These are phyloP conservation scores for Drosophila kanapiae DNA, from an alignment of 1,140 invertebrate genomes.

Conservation along the genomic window DNA sequence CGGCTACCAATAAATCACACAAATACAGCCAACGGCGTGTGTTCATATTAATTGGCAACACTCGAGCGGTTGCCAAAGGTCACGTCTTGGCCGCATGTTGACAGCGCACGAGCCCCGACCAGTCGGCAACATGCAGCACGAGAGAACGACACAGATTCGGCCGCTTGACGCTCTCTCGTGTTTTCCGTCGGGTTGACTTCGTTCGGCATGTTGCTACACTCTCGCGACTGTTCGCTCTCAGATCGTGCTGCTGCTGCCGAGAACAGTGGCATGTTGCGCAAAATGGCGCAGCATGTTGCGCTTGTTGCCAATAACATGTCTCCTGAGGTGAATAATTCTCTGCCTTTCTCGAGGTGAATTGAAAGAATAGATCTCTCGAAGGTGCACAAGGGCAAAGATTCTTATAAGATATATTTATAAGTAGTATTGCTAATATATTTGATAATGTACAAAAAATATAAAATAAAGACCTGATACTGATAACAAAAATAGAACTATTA, in stretches of 20 bases:
- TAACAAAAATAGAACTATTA: too few relatives aligned
- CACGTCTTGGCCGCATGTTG: conserved; percentile 58
- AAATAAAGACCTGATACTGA: too few relatives aligned
- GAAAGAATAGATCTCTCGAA: too few relatives aligned
- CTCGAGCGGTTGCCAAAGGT: conserved; percentile 73
- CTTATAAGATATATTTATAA: too few relatives aligned
- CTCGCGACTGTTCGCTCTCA: background rate
- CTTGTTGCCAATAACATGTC: background rate
- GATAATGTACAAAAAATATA: too few relatives aligned
- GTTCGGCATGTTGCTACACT: background rate
- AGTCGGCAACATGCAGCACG: conserved; percentile 3
- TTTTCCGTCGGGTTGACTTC: background rate
- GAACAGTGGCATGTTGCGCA: background rate
- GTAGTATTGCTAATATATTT: too few relatives aligned
- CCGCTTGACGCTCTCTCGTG: background rate
- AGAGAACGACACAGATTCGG: conserved; percentile 1
- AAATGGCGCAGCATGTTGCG: background rate
- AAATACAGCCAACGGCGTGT: conserved; percentile 32
- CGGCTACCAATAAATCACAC: conserved; percentile 67
- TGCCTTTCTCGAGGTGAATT: too few relatives aligned
- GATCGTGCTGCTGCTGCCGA: background rate
- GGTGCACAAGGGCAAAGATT: too few relatives aligned
- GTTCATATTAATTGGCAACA: conserved; percentile 75
- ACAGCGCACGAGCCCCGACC: conserved; percentile 9
- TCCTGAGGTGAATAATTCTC: too few relatives aligned